Evolutionary conservation across 2,797 vertebrate genomes (phyloP).

Genomic region (Smutsia temminckii): DNA sequence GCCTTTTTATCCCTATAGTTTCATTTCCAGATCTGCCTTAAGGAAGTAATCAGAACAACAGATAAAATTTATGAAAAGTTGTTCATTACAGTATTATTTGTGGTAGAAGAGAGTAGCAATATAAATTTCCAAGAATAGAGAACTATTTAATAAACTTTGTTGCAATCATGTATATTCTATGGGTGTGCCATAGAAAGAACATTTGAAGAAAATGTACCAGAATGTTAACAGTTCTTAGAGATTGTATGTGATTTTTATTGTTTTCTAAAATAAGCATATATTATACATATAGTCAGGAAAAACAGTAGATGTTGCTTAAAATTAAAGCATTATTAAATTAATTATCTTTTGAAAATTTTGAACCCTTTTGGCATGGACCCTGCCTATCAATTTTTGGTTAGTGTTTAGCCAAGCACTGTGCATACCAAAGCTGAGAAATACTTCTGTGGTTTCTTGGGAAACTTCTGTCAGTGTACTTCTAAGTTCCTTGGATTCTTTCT

Average conservation of each 20-base stretch:
- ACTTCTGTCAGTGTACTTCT: background rate
- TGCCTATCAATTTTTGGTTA: conserved; percentile 30
- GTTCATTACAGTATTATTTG: background rate
- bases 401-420: background rate
- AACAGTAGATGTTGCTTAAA: background rate
- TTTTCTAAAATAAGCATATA: conserved; percentile 16
- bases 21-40: conserved; percentile 30
- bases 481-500: background rate
- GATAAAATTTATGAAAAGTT: conserved; percentile 11
- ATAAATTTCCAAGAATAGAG: conserved; percentile 30
- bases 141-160: background rate
- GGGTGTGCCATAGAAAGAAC: background rate
- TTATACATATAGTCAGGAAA: background rate
- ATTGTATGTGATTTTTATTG: conserved; percentile 34
- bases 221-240: conserved; percentile 29
- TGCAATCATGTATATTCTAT: background rate
- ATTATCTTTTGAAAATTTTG: conserved; percentile 42
- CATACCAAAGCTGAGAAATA: background rate
- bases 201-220: conserved; percentile 40
- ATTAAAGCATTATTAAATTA: background rate
- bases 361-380: background rate
- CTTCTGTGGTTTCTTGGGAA: conserved; percentile 24
- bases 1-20: conserved; percentile 9
- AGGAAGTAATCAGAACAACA: conserved; percentile 33
- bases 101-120: background rate